phyloP scores from a whole-genome alignment of 2,113 vertebrate species.

The Pleuronectes platessa region DNA sequence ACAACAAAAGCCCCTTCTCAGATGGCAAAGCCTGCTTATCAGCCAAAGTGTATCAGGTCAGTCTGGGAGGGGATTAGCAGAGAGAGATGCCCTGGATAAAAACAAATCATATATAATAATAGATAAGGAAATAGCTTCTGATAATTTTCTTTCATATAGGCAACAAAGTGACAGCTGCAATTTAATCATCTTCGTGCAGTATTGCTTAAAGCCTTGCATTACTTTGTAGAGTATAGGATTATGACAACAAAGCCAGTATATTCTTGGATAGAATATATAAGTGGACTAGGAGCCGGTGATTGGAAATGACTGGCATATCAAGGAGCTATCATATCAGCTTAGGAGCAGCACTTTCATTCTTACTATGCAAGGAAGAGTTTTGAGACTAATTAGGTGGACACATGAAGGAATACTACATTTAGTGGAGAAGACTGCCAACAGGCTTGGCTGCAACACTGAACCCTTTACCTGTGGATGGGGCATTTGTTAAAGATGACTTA shows the following conservation, averaged over 20 bases:
- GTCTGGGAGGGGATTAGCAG: constrained; percentile 54
- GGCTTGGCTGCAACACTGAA: neutral
- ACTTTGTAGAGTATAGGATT: constrained; percentile 21
- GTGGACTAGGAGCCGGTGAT: constrained; percentile 14
- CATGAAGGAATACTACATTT: constrained; percentile 1
- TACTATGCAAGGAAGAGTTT: neutral
- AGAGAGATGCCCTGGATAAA: neutral
- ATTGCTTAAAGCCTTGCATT: constrained; percentile 29
- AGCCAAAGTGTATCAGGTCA: constrained; percentile 55
- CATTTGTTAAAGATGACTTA: too few species aligned
- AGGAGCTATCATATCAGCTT: constrained; percentile 36
- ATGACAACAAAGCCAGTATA: constrained; percentile 11
- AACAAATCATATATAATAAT: constrained; percentile 19
- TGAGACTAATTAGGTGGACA: constrained; percentile 27
- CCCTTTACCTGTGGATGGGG: too few species aligned
- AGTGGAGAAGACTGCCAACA: constrained; percentile 2
- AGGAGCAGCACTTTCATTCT: constrained; percentile 12
- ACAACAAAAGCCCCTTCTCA: constrained; percentile 58
- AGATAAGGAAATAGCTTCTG: neutral
- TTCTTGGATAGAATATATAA: constrained; percentile 35
- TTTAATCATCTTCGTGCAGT: neutral
- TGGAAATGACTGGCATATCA: constrained; percentile 35
- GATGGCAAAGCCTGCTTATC: constrained; percentile 37
- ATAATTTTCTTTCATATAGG: neutral
- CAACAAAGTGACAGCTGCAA: neutral